A percentile compares a stretch with the other conserved stretches of the same genome.
These are phyloP conservation scores for Trinorchestia longiramus DNA, from an alignment of 1,140 invertebrate genomes.

Conservation along the genomic window DNA sequence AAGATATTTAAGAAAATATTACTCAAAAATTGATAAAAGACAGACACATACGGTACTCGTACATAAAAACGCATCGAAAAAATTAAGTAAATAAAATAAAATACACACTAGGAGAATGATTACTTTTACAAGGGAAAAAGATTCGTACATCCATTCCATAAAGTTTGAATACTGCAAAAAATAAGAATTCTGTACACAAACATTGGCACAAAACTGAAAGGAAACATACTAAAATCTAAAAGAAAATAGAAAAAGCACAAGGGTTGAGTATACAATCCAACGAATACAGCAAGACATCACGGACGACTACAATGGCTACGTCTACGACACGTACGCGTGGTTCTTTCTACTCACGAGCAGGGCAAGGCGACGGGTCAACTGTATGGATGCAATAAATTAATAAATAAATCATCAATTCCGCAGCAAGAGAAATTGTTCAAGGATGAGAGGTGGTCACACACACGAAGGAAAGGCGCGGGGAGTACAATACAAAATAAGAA, in stretches of 20 bases:
- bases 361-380: conserved; percentile 28
- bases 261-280: neutral
- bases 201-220: neutral
- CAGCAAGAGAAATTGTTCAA: neutral
- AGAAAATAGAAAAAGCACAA: neutral
- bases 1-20: neutral
- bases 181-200: neutral
- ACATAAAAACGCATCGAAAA: no score
- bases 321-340: no score
- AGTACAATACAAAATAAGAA: neutral
- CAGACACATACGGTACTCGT: no score
- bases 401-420: neutral
- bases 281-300: neutral
- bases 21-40: neutral
- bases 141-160: neutral
- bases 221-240: neutral
- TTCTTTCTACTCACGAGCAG: neutral
- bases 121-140: neutral
- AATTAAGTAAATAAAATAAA: neutral
- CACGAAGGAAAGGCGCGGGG: neutral
- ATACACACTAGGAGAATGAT: neutral
- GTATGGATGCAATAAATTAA: neutral
- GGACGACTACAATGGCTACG: no score
- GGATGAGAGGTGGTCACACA: neutral
- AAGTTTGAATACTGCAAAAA: neutral